These are phyloP conservation scores for Crotalus horridus DNA, from an alignment of 2,113 vertebrate species.

Conservation along the genomic window DNA sequence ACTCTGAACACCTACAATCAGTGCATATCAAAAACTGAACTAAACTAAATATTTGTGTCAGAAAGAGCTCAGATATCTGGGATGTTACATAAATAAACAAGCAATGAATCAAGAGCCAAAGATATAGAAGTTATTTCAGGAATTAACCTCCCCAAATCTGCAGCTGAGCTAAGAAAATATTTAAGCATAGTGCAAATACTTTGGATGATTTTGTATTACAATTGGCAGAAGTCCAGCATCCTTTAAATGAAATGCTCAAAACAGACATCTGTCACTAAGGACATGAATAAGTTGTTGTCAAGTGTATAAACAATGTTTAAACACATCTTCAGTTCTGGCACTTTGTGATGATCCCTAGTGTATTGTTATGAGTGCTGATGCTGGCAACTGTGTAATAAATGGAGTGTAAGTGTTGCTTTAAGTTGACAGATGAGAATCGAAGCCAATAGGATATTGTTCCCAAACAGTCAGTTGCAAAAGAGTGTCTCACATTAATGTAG, in stretches of 20 bases:
- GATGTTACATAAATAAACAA: not conserved
- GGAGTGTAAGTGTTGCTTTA: not conserved
- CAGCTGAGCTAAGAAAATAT: not conserved
- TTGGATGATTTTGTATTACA: not conserved
- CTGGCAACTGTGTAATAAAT: not conserved
- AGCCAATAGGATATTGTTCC: not conserved
- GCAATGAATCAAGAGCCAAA: not conserved
- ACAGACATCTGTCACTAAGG: not conserved
- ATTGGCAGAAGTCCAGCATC: not conserved
- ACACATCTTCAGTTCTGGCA: not conserved
- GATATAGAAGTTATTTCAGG: not conserved
- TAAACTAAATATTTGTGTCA: not conserved
- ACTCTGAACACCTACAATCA: not conserved
- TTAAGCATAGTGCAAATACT: not conserved
- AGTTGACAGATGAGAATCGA: not conserved
- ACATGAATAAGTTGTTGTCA: not conserved
- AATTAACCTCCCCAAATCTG: not conserved
- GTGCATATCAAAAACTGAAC: not conserved
- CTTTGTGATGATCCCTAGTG: not conserved
- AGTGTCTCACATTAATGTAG: not conserved
- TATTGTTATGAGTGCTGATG: not conserved
- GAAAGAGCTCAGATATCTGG: not conserved
- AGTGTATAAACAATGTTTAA: not conserved
- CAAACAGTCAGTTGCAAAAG: not conserved
- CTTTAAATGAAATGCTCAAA: not conserved